Base-by-base conservation (phyloP, 1,140 invertebrate species). In the Callitettix versicolor region DNA sequence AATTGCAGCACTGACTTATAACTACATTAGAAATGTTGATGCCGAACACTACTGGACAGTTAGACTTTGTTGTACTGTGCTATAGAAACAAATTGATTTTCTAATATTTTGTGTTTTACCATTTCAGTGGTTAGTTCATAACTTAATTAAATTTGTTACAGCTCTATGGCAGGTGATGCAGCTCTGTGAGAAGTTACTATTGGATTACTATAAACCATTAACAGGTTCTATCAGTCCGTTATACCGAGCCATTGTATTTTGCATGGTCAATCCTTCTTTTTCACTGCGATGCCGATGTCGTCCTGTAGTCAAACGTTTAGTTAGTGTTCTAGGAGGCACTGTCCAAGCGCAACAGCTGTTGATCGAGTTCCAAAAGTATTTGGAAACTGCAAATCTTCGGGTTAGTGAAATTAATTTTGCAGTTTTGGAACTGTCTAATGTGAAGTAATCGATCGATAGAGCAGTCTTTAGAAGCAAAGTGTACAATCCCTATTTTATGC, bases 121-220 rank as follows among this genome's bases (percentile, higher is more conserved):
- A n/a, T n/a, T n/a, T n/a, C n/a, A n/a, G n/a, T n/a, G n/a, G n/a
- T n/a, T n/a, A n/a, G n/a, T n/a, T n/a, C n/a, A n/a, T n/a, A n/a
- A 30, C 3, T 3, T 30, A 30, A 30, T 30, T 4, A 4, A 30
- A 30, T 53, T 24, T 52, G 46, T 69, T 66, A 52, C 61, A 69
- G 80, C 74, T 38, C 67, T 82, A 14, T 74, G 76, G 49, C 72
- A 80, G 56, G 68, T 83, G 6, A 75, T 85, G 46, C 67, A 79
- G 24, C 68, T 88, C 14, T 78, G 80, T 58, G 80, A 85, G 63
- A 71, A 71, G 43, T 65, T 89, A 5, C 67, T 88, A 1, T 65
- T 75, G 7, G 74, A 84, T 56, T 79, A 84, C 70, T 68, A 67
- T 2, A 70, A 77, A 41, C 74, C 73, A 62, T 58, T 85, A 4